Evolutionary conservation across 1,140 invertebrate genomes (phyloP), one percentile per base, ranked within the genome.

Genomic region (Pantala flavescens): DNA sequence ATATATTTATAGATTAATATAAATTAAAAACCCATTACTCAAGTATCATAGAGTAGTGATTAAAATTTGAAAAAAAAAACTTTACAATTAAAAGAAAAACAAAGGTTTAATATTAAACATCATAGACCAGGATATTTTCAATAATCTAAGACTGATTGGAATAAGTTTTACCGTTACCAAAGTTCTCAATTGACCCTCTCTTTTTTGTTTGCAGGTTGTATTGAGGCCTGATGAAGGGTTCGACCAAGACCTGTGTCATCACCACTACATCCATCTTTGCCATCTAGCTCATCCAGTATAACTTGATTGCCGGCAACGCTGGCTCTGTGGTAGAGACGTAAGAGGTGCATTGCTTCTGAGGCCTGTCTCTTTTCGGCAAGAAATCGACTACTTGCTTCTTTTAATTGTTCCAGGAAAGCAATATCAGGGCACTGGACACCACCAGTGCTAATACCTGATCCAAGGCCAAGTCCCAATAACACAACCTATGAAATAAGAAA

Each of bases 351-450:
- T 23, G 91, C 91, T 83, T 93, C 92, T 81, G 93, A 90, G 28
- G 91, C 91, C 84, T 93, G 90, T 71, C 91, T 86, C 81, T 93
- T 93, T 77, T 93, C 91, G 78, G 89, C 86, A 43, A 93, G 84
- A 80, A 88, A 93, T 84, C 91, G 86, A 79, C 91, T 90, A 77
- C 91, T 93, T 42, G 90, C 90, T 85, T 93, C 91, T 81, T 93
- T 93, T 23, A 93, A 83, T 80, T 93, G 91, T 78, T 93, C 91
- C 79, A 93, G 83, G 80, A 93, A 93, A 76, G 88, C 49, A 63
- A 63, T 63, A 12, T 63, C 49, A 63, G 49, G 49, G 12, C 49
- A 63, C 49, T 63, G 49, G n/a, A 63, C 49, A 14, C 49, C 49
- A 63, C 49, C 49, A 16, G 49, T 63, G 49, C 49, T 63, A 7